A percentile compares a stretch with the other conserved stretches of the same genome.
These are phyloP conservation scores for Oxygymnocypris stewartii DNA, from an alignment of 2,113 vertebrate species.

Conservation along the genomic window DNA sequence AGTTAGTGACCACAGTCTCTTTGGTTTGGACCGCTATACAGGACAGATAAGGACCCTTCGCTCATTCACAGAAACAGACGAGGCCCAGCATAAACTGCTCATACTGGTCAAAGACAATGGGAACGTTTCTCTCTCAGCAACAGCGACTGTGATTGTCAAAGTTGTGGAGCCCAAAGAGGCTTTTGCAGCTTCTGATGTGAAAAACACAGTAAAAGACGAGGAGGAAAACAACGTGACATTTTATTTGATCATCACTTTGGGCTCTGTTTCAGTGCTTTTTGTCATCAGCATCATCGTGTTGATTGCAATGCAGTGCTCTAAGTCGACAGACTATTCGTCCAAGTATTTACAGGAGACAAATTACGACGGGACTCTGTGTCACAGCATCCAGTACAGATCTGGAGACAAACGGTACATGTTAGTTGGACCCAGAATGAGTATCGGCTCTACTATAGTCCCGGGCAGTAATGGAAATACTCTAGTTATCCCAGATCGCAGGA, in stretches of 20 bases:
- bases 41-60: constrained; percentile 66
- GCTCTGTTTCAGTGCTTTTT: constrained; percentile 55
- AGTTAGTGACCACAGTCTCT: constrained; percentile 50
- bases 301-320: constrained; percentile 56
- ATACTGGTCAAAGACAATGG: constrained; percentile 70
- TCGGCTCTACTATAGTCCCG: constrained; percentile 68
- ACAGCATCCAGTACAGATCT: constrained; percentile 7
- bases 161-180: constrained; percentile 54
- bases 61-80: constrained; percentile 64
- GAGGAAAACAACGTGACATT: constrained; percentile 48
- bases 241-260: constrained; percentile 56
- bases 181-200: constrained; percentile 45
- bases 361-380: constrained; percentile 49
- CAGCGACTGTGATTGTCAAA: constrained; percentile 50
- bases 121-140: constrained; percentile 55
- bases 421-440: constrained; percentile 72
- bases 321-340: constrained; percentile 41
- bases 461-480: constrained; percentile 71
- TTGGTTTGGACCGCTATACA: constrained; percentile 60
- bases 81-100: constrained; percentile 59
- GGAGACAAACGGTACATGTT: constrained; percentile 71
- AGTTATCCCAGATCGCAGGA: constrained; percentile 61
- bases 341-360: constrained; percentile 54
- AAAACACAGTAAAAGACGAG: constrained; percentile 11
- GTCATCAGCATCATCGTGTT: constrained; percentile 51